phyloP scores from a whole-genome alignment of 2,797 vertebrate species.

The Sebastes steindachneri region DNA sequence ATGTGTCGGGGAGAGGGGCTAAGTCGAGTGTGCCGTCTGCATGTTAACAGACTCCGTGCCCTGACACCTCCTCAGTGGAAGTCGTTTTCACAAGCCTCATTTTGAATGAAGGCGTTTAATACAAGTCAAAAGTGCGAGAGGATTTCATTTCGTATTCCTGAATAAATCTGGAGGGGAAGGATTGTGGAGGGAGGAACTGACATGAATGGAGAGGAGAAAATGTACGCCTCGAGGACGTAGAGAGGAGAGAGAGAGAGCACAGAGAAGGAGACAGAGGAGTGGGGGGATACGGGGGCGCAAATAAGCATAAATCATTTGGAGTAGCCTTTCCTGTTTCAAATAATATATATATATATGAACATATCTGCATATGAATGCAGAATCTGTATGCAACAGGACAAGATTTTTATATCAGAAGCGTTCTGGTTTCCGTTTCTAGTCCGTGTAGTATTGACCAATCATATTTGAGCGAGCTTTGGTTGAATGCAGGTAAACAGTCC shows the following conservation, averaged over 20 bases:
- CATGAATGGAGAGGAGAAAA: conserved; percentile 65
- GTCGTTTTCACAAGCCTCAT: conserved; percentile 41
- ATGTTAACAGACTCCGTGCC: conserved; percentile 42
- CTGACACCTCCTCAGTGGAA: conserved; percentile 53
- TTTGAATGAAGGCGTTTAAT: conserved; percentile 67
- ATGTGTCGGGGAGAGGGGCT: not conserved
- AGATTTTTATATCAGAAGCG: not conserved
- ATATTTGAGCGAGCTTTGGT: not conserved
- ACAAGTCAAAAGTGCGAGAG: conserved; percentile 67
- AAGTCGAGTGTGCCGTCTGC: conserved; percentile 36
- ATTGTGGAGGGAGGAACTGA: conserved; percentile 52
- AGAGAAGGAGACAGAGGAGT: conserved; percentile 13
- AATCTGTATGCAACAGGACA: not conserved
- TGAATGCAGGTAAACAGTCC: not conserved
- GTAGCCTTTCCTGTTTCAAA: conserved; percentile 52
- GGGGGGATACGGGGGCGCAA: conserved; percentile 26
- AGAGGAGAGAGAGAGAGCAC: conserved; percentile 4
- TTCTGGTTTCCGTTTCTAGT: not conserved
- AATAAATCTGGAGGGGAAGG: conserved; percentile 64
- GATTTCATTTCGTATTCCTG: conserved; percentile 69
- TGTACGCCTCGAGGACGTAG: conserved; percentile 45
- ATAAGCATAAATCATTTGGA: conserved; percentile 55
- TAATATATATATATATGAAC: too few relatives aligned
- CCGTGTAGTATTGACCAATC: too few relatives aligned
- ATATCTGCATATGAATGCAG: not conserved